phyloP scores from a whole-genome alignment of 1,140 invertebrate genomes.

The Drosophila ambigua region DNA sequence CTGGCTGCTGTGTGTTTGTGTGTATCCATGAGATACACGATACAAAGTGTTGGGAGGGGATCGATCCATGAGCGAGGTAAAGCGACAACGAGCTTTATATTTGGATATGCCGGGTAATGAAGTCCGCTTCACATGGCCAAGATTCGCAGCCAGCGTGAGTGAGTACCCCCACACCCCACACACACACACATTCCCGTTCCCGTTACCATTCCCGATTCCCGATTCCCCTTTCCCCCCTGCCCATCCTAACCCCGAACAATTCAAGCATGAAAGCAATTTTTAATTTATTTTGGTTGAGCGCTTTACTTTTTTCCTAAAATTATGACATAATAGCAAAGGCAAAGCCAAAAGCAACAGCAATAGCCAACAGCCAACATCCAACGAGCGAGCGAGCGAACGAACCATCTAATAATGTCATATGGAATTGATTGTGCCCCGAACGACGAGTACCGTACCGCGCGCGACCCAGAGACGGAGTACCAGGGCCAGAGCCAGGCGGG shows the following conservation, averaged over 20 bases:
- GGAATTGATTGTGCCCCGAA: conserved; percentile 64
- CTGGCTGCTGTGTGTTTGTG: not conserved
- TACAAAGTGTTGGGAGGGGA: conserved; percentile 27
- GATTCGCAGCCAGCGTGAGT: conserved; percentile 51
- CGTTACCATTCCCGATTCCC: too few relatives aligned
- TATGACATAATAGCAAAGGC: conserved; percentile 75
- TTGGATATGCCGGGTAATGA: conserved; percentile 66
- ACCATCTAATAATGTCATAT: conserved; percentile 81
- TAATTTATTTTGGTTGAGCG: conserved; percentile 82
- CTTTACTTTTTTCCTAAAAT: conserved; percentile 80
- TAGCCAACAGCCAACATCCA: conserved; percentile 21
- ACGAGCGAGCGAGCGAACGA: conserved; percentile 33
- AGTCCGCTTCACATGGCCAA: conserved; percentile 42
- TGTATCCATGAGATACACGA: not conserved
- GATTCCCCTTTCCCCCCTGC: not conserved
- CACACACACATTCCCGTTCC: too few relatives aligned
- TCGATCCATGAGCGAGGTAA: conserved; percentile 42
- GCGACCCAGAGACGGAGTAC: conserved; percentile 20
- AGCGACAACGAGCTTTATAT: conserved; percentile 61
- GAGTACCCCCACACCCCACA: conserved; percentile 29
- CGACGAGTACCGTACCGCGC: conserved; percentile 65
- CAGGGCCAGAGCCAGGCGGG: not conserved
- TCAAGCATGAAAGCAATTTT: conserved; percentile 82
- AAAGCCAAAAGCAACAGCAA: conserved; percentile 23
- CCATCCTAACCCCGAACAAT: conserved; percentile 40